Percentiles rank a stretch among this genome's conserved stretches.
Evolutionary conservation across 2,888 invertebrate genomes (phyloP).

Genomic region (Drosophila mimetica): DNA sequence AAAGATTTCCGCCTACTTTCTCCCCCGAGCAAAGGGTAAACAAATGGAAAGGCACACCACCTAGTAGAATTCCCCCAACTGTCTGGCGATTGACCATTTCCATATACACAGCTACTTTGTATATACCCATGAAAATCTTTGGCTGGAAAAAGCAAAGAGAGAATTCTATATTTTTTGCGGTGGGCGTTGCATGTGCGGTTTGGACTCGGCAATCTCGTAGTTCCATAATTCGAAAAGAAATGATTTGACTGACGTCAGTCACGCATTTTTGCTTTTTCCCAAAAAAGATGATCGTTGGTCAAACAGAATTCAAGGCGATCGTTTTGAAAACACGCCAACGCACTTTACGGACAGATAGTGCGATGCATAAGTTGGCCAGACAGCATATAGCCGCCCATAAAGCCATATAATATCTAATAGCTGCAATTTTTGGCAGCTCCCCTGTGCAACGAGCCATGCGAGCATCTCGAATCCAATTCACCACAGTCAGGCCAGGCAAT

Average conservation of each 20-base stretch:
- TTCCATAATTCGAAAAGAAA: slow-evolving; percentile 52
- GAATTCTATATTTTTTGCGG: slow-evolving; percentile 29
- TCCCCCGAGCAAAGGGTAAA: slow-evolving; percentile 23
- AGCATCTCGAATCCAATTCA: slow-evolving; percentile 69
- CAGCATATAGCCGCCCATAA: slow-evolving; percentile 30
- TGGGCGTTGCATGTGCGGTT: slow-evolving; percentile 61
- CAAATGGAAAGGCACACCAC: slow-evolving; percentile 30
- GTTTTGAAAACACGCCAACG: slow-evolving; percentile 66
- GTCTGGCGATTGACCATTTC: slow-evolving; percentile 24
- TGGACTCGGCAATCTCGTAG: slow-evolving; percentile 22
- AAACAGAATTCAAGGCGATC: slow-evolving; percentile 65
- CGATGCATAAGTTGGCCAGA: slow-evolving; percentile 23
- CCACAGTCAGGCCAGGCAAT: slow-evolving; percentile 68
- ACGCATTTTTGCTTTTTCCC: slow-evolving; percentile 21
- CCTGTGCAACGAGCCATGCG: slow-evolving; percentile 62
- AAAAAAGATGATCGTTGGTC: slow-evolving; percentile 9
- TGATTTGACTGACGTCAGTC: slow-evolving; percentile 41
- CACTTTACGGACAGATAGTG: slow-evolving; percentile 60
- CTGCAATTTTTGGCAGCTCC: slow-evolving; percentile 51
- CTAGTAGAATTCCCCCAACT: slow-evolving; percentile 41
- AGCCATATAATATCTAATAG: slow-evolving; percentile 43
- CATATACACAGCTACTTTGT: slow-evolving; percentile 12
- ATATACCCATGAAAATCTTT: slow-evolving; percentile 28
- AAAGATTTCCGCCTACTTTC: slow-evolving; percentile 22
- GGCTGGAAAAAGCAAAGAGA: slow-evolving; percentile 50